Percentiles rank a stretch among this genome's conserved stretches.
phyloP scores from a whole-genome alignment of 2,113 vertebrate genomes.

The Acinonyx jubatus region DNA sequence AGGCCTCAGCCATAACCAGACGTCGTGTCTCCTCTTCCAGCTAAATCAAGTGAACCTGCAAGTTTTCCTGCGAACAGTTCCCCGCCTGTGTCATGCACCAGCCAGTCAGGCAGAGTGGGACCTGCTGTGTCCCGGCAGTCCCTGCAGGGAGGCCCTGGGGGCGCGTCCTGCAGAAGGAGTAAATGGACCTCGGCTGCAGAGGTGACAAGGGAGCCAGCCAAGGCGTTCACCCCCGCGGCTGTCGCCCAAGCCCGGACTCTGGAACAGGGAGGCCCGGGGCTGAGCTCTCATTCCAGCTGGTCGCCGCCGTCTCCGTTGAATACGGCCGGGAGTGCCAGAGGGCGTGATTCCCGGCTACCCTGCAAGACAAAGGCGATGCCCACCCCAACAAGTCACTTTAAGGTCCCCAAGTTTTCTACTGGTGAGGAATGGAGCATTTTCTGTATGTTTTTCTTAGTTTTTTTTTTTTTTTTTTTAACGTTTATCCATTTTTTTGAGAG shows the following conservation, averaged over 20 bases:
- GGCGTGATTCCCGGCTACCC: not conserved
- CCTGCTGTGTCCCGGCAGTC: not conserved
- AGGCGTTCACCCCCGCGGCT: constrained; percentile 31
- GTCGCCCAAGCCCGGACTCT: constrained; percentile 20
- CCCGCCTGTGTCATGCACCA: constrained; percentile 57
- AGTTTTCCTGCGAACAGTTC: constrained; percentile 79
- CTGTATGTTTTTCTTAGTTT: not conserved
- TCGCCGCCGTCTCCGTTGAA: constrained; percentile 50
- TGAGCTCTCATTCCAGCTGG: constrained; percentile 19
- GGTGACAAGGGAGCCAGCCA: not conserved
- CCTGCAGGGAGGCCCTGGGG: constrained; percentile 57
- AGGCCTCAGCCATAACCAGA: too few relatives aligned
- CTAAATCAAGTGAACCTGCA: constrained; percentile 11
- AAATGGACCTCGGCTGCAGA: constrained; percentile 3
- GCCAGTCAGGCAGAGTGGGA: constrained; percentile 64
- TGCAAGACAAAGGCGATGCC: constrained; percentile 31
- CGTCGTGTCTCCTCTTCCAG: constrained; percentile 67
- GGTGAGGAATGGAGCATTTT: constrained; percentile 68
- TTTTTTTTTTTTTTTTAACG: not conserved
- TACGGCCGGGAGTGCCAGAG: constrained; percentile 56
- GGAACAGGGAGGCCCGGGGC: constrained; percentile 47
- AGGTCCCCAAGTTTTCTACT: constrained; percentile 38
- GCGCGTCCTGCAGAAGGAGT: constrained; percentile 37
- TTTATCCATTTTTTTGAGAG: not conserved
- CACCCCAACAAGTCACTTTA: constrained; percentile 56